Base-by-base conservation (phyloP, 1,140 invertebrate species). In the Caenorhabditis brenneri region DNA sequence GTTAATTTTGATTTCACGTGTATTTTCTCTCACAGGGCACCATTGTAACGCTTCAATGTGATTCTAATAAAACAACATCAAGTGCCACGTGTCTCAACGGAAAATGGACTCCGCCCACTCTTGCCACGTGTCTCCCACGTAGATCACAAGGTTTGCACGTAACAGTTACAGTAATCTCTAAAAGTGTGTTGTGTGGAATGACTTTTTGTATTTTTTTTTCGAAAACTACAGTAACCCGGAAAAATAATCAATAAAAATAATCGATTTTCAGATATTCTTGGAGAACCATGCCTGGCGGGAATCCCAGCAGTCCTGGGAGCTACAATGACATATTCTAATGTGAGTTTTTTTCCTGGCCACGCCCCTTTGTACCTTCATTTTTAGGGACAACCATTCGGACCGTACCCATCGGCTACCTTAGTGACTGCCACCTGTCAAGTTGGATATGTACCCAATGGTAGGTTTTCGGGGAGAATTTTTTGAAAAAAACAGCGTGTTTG, bases 31-130 rank as follows among this genome's bases (percentile, higher is more conserved):
- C 65, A 74, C 65, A 74, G 65, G 65, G 65, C 36, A 74, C 65
- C n/a, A 74, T n/a, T 16, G 65, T 74, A 39, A 74, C 36, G 15
- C 65, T 74, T 22, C 65, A 31, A 9, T 74, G 65, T 74, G 65
- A 74, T 74, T 36, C 65, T 74, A 74, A 42, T 29, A 36, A 74
- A 7, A 3, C n/a, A 4, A 29, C n/a, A 10, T 24, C 65, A n/a
- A 33, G 5, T 22, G 65, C 65, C 33, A 74, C 29, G n/a, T 74
- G 65, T 42, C 9, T 15, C n/a, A 74, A 74, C 42, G 65, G 65
- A 74, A 10, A n/a, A 31, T 74, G 65, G 65, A 42, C 36, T 2
- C 60, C 60, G 33, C 16, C 19, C 9, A 74, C 19, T 42, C 29
- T 74, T 31, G 65, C 33, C 65, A 74, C 36, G 36, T 74, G 65